Evolutionary conservation across 2,113 vertebrate genomes (phyloP), one percentile per base, ranked within the genome.

Genomic region (Clinocottus analis): DNA sequence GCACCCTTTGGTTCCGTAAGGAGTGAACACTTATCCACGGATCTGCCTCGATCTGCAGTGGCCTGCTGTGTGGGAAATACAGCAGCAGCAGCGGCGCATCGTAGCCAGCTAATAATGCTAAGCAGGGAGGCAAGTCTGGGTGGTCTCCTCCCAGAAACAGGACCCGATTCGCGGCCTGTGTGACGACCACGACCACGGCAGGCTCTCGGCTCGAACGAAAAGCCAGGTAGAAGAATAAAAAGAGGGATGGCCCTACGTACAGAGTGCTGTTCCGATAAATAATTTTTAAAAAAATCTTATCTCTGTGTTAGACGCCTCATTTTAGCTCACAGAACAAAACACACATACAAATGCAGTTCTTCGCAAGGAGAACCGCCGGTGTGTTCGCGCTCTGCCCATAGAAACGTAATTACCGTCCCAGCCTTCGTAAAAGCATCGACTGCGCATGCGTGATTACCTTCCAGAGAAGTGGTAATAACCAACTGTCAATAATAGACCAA

Each of bases 121-220:
- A 91, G 69, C 83, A 78, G 43, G 65, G 82, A 78, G 85, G 85
- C 66, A 72, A 84, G 68, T 88, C 56, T 41, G 83, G 55, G 69
- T 27, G 90, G 88, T 92, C 87, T 85, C 93, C 93, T 93, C 93
- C 94, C 90, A 91, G 87, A 91, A 89, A 90, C 92, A 79, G 83
- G 79, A 90, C 39, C 85, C 83, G 79, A 89, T 73, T 65, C 85
- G 80, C 87, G 92, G 93, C 93, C 93, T 91, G 88, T 47, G 63
- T 79, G 82, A 79, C 85, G 79, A 73, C 85, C 72, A 77, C 78
- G 83, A 31, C 80, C 86, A 3, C 82, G 83, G 89, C 69, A 81
- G 77, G 61, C 72, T 81, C 61, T 72, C 53, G 8, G 61, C 21
- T 37, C 35, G 49, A 58, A 65, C 55, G 49, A 43, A 56, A 33